Evolutionary conservation across 2,888 invertebrate genomes (phyloP).

Genomic region (Papilio elwesi): DNA sequence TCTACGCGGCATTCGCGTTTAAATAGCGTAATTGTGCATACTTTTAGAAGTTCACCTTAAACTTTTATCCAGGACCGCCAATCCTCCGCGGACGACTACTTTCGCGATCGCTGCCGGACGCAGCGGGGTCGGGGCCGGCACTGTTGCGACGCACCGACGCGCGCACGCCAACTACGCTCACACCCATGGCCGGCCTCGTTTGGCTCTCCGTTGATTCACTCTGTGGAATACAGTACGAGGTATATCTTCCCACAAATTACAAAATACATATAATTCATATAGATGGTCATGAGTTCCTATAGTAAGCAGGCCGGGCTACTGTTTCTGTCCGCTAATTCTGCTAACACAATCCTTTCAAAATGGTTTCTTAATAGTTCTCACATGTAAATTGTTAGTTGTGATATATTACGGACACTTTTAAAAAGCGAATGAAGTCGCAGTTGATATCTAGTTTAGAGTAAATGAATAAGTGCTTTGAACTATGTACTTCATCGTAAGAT

Average conservation of each 20-base stretch:
- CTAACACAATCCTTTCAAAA: too few species aligned
- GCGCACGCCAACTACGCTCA: constrained; percentile 75
- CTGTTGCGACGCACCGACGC: constrained; percentile 85
- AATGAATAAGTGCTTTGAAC: too few species aligned
- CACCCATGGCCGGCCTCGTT: constrained; percentile 87
- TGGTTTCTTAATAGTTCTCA: too few species aligned
- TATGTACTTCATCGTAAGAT: too few species aligned
- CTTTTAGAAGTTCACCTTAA: neutral
- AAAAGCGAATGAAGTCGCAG: too few species aligned
- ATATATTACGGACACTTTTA: too few species aligned
- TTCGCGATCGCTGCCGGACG: constrained; percentile 89
- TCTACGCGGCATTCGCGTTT: neutral
- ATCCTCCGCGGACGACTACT: constrained; percentile 88
- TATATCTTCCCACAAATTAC: constrained; percentile 52
- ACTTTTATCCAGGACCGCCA: constrained; percentile 64
- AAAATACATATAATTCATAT: too few species aligned
- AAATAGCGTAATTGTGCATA: neutral
- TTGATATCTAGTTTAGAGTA: too few species aligned
- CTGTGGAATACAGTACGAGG: constrained; percentile 93
- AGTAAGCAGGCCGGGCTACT: too few species aligned
- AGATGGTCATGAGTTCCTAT: too few species aligned
- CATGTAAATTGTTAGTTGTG: too few species aligned
- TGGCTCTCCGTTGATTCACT: constrained; percentile 92
- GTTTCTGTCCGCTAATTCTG: too few species aligned
- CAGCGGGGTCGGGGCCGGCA: constrained; percentile 88